phyloP scores from a whole-genome alignment of 2,797 vertebrate species.

The Cryptoblepharus egeriae region DNA sequence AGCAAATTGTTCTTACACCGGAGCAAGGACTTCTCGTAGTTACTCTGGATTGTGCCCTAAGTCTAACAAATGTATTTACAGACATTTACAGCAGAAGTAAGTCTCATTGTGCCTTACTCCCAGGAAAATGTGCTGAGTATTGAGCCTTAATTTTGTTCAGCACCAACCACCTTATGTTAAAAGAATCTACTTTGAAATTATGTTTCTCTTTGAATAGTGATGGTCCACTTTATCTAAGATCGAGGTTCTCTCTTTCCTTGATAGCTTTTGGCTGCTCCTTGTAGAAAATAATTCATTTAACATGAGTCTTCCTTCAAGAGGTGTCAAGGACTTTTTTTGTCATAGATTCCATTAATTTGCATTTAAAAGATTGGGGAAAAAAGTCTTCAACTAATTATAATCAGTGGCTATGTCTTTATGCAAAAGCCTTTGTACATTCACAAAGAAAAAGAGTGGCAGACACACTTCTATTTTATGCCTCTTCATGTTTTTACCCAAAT shows the following conservation, averaged over 20 bases:
- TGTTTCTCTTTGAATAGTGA: constrained; percentile 24
- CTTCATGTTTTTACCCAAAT: constrained; percentile 39
- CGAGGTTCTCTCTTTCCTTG: constrained; percentile 47
- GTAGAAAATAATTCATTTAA: constrained; percentile 62
- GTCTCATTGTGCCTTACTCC: not conserved
- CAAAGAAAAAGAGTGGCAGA: constrained; percentile 37
- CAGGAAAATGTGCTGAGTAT: too few species aligned
- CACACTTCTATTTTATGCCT: constrained; percentile 26
- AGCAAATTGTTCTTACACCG: too few species aligned
- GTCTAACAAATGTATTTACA: too few species aligned
- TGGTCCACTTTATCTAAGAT: constrained; percentile 47
- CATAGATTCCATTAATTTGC: constrained; percentile 54
- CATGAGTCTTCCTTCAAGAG: constrained; percentile 57
- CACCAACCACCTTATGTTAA: constrained; percentile 19
- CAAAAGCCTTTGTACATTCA: constrained; percentile 29
- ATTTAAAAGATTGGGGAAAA: constrained; percentile 60
- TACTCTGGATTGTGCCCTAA: too few species aligned
- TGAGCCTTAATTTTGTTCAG: not conserved
- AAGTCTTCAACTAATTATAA: constrained; percentile 63
- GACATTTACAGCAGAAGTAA: too few species aligned
- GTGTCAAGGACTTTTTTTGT: constrained; percentile 59
- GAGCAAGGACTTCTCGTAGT: too few species aligned
- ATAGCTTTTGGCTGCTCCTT: constrained; percentile 52
- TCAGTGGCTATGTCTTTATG: constrained; percentile 46
- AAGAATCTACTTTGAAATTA: constrained; percentile 39